Percentiles rank a stretch among this genome's conserved stretches.
These are phyloP conservation scores for Volucella zonaria DNA, from an alignment of 2,888 invertebrate genomes.

Conservation along the genomic window DNA sequence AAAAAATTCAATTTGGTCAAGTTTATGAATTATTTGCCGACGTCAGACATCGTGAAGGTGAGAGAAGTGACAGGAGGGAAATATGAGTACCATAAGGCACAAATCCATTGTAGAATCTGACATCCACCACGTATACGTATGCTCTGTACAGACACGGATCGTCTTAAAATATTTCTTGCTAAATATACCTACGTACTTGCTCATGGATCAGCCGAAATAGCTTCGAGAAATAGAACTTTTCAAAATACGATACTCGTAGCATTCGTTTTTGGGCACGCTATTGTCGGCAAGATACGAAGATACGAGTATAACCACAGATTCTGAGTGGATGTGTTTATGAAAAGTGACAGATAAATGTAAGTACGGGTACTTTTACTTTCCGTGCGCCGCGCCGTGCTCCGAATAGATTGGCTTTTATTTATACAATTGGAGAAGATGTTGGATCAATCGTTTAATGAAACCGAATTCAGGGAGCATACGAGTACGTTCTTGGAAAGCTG, in stretches of 20 bases:
- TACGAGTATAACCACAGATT: no score
- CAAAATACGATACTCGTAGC: constrained; percentile 14
- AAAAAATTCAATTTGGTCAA: constrained; percentile 44
- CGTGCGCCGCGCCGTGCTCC: neutral
- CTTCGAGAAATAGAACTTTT: neutral
- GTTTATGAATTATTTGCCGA: constrained; percentile 29
- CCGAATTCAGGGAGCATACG: neutral
- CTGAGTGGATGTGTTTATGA: constrained; percentile 23
- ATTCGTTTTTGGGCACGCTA: constrained; percentile 23
- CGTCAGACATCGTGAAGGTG: neutral
- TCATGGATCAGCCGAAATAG: constrained; percentile 18
- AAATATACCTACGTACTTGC: constrained; percentile 37
- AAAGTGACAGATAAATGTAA: constrained; percentile 32
- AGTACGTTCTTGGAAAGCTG: neutral
- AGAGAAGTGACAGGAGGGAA: neutral
- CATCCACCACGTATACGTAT: constrained; percentile 32
- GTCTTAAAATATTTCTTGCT: constrained; percentile 43
- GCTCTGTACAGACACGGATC: constrained; percentile 19
- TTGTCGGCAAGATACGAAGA: constrained; percentile 43
- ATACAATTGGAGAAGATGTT: constrained; percentile 45
- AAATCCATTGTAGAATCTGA: constrained; percentile 20
- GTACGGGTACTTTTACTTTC: constrained; percentile 2
- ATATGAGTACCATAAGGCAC: neutral
- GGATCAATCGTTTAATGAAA: constrained; percentile 39
- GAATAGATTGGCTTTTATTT: constrained; percentile 17